phyloP scores from a whole-genome alignment of 1,140 invertebrate genomes.

The Trichogramma pretiosum region DNA sequence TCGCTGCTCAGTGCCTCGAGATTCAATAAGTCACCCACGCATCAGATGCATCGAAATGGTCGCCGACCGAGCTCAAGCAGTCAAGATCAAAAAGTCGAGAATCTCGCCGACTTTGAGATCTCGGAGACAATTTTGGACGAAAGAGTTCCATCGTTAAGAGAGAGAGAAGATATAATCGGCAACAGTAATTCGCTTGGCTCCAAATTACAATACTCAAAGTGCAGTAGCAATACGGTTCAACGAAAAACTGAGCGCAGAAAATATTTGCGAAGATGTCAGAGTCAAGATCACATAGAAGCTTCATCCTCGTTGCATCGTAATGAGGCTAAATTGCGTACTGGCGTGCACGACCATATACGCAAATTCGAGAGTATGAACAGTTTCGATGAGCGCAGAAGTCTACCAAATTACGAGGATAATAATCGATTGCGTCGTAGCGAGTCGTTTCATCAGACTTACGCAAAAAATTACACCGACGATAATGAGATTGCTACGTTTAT shows the following conservation, averaged over 20 bases:
- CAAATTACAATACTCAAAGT: constrained; percentile 13
- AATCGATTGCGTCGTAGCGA: constrained; percentile 34
- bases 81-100: constrained; percentile 1
- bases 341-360: constrained; percentile 32
- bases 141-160: constrained; percentile 3
- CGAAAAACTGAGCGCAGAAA: constrained; percentile 16
- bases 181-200: constrained; percentile 16
- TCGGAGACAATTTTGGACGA: constrained; percentile 11
- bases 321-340: constrained; percentile 44
- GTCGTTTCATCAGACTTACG: constrained; percentile 35
- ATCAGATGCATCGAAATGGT: background rate
- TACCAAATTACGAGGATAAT: background rate
- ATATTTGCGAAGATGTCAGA: constrained; percentile 22
- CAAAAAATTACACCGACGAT: too few relatives aligned
- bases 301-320: constrained; percentile 27
- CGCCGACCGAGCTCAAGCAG: background rate
- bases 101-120: constrained; percentile 13
- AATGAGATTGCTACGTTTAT: constrained; percentile 11
- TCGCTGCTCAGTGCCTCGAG: constrained; percentile 60
- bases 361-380: constrained; percentile 41
- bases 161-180: constrained; percentile 28
- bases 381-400: constrained; percentile 30
- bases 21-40: constrained; percentile 31
- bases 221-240: constrained; percentile 7
- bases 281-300: constrained; percentile 25